Conservation (phyloP, 2,797 vertebrate genomes). For the Hemibagrus guttatus region DNA sequence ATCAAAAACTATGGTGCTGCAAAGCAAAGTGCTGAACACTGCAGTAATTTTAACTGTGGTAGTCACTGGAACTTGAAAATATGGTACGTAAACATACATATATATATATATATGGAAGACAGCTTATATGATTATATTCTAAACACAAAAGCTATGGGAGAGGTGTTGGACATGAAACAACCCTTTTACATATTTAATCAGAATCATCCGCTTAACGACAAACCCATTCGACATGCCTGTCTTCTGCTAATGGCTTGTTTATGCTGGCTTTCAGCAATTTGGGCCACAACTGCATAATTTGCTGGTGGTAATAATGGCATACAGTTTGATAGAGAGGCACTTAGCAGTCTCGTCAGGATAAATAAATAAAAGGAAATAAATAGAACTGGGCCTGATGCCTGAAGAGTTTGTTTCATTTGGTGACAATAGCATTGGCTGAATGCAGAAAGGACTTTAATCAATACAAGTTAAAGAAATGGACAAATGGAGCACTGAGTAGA, state of each 20-base stretch:
- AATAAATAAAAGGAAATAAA: conserved; percentile 54
- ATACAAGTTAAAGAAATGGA: conserved; percentile 11
- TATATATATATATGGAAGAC: neutral
- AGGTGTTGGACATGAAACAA: conserved; percentile 14
- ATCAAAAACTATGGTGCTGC: neutral
- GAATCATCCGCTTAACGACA: conserved; percentile 42
- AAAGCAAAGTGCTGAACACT: neutral
- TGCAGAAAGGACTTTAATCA: conserved; percentile 41
- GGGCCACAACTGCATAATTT: conserved; percentile 54
- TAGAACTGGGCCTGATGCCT: conserved; percentile 42
- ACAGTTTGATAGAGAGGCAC: conserved; percentile 56
- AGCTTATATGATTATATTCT: neutral
- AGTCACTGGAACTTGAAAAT: neutral
- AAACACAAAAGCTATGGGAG: neutral
- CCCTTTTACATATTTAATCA: conserved; percentile 50
- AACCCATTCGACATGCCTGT: conserved; percentile 33
- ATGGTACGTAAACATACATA: neutral
- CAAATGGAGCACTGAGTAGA: conserved; percentile 19
- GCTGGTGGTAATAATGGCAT: conserved; percentile 51
- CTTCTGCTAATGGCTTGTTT: conserved; percentile 58
- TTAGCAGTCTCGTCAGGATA: conserved; percentile 52
- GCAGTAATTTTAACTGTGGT: neutral
- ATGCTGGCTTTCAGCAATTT: conserved; percentile 58
- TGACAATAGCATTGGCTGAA: conserved; percentile 10
- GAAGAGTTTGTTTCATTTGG: conserved; percentile 40